Base-by-base conservation (phyloP, 1,140 invertebrate species). In the Drosophila azteca region DNA sequence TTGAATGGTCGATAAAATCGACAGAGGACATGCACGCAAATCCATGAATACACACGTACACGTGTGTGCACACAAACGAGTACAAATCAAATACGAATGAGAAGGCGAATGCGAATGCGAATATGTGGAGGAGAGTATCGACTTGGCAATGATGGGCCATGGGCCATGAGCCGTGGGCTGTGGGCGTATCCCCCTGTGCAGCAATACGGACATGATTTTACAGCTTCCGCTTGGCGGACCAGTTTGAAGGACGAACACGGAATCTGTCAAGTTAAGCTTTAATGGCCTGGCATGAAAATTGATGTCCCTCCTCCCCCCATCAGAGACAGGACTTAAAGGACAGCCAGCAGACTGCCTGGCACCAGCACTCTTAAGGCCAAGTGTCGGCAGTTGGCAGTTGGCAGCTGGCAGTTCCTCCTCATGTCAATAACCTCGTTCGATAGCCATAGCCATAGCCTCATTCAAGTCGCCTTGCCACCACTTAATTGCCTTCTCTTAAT, bases 391-490 rank as follows among this genome's bases (percentile, higher is more conserved):
- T 44, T 15, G n/a, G n/a, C n/a, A n/a, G n/a, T n/a, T n/a, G n/a
- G n/a, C n/a, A n/a, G n/a, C n/a, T 57, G 41, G 49, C 46, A 44
- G 45, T 44, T 15, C 51, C 17, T 13, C 57, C 17, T 13, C 57
- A 68, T 75, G 82, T 87, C 82, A 88, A 87, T 82, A 85, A 85
- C 82, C 82, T 61, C 59, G 51, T 50, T 45, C 59, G 63, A 63
- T 75, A 64, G 59, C 51, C 74, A 63, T 75, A 64, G 59, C 51
- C 74, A 63, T 75, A 64, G 59, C 51, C 74, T 44, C 51, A 60
- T 66, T 87, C 44, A 55, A 73, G 63, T 64, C 63, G 59, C 29
- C 62, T 76, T 57, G 49, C 39, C 63, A 51, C 63, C 73, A 61
- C 71, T 24, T 63, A 79, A 64, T 63, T 74, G 77, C 55, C 62